These are phyloP conservation scores for Sitobion miscanthi DNA, from an alignment of 1,140 invertebrate genomes.

Conservation along the genomic window DNA sequence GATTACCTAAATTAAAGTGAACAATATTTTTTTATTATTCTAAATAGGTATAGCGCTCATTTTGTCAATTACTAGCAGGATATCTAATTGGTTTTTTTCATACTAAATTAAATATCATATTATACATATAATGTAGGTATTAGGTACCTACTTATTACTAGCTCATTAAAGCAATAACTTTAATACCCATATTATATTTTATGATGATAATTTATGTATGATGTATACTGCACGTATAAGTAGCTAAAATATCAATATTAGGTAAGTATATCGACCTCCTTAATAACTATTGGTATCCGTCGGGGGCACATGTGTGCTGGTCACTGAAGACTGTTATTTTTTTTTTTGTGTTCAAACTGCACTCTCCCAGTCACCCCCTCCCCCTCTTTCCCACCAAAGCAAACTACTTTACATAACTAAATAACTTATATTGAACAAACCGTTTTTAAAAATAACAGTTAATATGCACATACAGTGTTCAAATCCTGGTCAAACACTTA, in stretches of 20 bases:
- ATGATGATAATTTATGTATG: background rate
- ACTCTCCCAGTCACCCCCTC: background rate
- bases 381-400: background rate
- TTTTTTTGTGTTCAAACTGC: background rate
- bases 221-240: too few relatives aligned
- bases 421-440: background rate
- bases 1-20: background rate
- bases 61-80: background rate
- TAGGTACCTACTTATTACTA: too few relatives aligned
- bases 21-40: background rate
- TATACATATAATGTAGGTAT: too few relatives aligned
- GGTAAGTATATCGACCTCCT: background rate
- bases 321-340: background rate
- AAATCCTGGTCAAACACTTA: background rate
- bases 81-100: background rate
- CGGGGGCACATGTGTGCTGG: background rate
- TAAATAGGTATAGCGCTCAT: background rate
- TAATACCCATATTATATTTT: background rate
- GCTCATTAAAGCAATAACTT: too few relatives aligned
- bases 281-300: background rate
- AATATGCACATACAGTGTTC: background rate
- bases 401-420: background rate
- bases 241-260: too few relatives aligned
- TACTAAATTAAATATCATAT: too few relatives aligned
- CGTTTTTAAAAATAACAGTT: background rate